These are phyloP conservation scores for Lepisosteus osseus DNA, from an alignment of 2,113 vertebrate genomes.

Conservation along the genomic window DNA sequence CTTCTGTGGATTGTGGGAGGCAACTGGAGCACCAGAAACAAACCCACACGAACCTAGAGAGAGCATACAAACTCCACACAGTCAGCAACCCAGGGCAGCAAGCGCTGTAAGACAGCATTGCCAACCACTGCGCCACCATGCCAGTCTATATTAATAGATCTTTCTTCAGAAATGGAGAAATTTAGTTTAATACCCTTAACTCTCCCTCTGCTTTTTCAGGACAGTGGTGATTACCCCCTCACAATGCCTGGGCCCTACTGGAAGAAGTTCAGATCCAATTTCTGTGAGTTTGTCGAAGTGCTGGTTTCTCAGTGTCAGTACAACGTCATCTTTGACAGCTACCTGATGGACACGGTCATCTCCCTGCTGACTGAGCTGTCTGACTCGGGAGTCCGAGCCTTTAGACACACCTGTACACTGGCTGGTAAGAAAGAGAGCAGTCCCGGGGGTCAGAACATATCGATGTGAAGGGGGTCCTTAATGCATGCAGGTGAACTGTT, in stretches of 20 bases:
- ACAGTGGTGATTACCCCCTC: conserved; percentile 79
- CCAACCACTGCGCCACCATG: too few species aligned
- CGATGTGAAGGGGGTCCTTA: too few species aligned
- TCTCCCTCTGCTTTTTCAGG: conserved; percentile 48
- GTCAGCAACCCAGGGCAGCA: too few species aligned
- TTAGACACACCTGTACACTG: conserved; percentile 89
- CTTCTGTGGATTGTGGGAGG: too few species aligned
- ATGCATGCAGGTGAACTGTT: not conserved
- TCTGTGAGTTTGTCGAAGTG: conserved; percentile 83
- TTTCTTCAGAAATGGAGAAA: too few species aligned
- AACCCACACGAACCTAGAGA: too few species aligned
- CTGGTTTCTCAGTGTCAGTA: conserved; percentile 80
- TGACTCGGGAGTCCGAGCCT: conserved; percentile 76
- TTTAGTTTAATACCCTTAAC: too few species aligned
- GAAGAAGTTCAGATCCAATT: conserved; percentile 82
- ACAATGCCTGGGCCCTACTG: conserved; percentile 74
- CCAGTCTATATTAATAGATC: too few species aligned
- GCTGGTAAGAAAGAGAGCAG: conserved; percentile 63
- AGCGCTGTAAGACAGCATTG: too few species aligned
- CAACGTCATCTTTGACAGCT: conserved; percentile 77
- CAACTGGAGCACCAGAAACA: too few species aligned
- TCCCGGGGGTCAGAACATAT: not conserved
- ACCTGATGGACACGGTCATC: conserved; percentile 79
- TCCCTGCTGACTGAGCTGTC: conserved; percentile 81
- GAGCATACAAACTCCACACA: too few species aligned